Evolutionary conservation across 2,797 vertebrate species (phyloP).

Genomic region (Arrhamphus sclerolepis): DNA sequence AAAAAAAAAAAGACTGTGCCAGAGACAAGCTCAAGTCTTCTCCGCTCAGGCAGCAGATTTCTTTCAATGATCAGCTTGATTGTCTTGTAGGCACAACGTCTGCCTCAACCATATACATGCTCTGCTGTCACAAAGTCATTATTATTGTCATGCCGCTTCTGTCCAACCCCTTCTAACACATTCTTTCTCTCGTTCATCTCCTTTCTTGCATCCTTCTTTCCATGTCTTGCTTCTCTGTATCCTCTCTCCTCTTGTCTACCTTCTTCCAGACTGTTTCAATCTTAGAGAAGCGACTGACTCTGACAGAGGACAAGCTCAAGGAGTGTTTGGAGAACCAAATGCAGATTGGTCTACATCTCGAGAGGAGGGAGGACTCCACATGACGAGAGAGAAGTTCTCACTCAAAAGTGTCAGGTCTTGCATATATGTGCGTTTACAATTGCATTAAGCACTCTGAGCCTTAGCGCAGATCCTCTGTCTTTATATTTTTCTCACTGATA

Average conservation of each 20-base stretch:
- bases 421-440: too few relatives aligned
- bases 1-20: conserved; percentile 49
- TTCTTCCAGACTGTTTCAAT: conserved; percentile 79
- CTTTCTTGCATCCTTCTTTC: conserved; percentile 31
- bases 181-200: conserved; percentile 49
- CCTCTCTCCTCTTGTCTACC: conserved; percentile 1
- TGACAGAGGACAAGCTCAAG: conserved; percentile 95
- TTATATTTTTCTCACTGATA: conserved; percentile 39
- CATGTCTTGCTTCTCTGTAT: conserved; percentile 18
- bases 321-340: conserved; percentile 93
- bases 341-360: conserved; percentile 83
- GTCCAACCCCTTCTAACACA: conserved; percentile 54
- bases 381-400: conserved; percentile 30
- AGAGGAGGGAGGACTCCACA: conserved; percentile 62
- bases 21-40: conserved; percentile 69
- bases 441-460: conserved; percentile 8
- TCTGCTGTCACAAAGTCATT: conserved; percentile 57
- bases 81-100: conserved; percentile 70
- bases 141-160: conserved; percentile 72
- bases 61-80: conserved; percentile 70
- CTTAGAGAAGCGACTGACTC: conserved; percentile 91
- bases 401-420: neutral
- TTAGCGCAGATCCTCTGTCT: conserved; percentile 15
- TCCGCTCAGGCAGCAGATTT: conserved; percentile 59
- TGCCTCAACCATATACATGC: conserved; percentile 69